Percentiles rank a stretch among this genome's conserved stretches.
Conservation (phyloP, 2,888 invertebrate species). For the Drosophila rubida region DNA sequence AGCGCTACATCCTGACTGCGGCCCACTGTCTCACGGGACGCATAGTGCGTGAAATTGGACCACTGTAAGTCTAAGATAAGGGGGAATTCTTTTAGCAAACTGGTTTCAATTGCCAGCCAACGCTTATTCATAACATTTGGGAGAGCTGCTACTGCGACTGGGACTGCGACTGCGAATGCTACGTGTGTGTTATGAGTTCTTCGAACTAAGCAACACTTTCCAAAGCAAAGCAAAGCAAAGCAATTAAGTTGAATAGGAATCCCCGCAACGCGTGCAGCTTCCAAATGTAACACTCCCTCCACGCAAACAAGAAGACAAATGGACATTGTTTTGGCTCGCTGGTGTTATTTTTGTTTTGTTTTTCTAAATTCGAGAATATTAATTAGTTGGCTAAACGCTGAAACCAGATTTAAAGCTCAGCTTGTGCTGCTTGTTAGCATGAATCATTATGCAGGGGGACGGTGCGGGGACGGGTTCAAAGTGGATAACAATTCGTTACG, state of each 20-base stretch:
- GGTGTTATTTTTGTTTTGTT: constrained; percentile 16
- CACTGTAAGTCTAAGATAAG: constrained; percentile 85
- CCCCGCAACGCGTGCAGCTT: constrained; percentile 39
- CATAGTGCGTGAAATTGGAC: constrained; percentile 86
- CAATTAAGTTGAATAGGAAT: constrained; percentile 52
- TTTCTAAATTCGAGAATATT: constrained; percentile 49
- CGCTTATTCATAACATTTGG: constrained; percentile 31
- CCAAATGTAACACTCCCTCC: constrained; percentile 12
- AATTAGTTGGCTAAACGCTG: constrained; percentile 56
- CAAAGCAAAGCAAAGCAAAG: constrained; percentile 7
- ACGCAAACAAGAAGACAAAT: neutral
- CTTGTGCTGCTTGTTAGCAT: constrained; percentile 44
- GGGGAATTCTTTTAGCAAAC: neutral
- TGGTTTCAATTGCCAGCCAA: neutral
- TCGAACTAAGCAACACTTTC: constrained; percentile 48
- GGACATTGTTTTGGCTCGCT: constrained; percentile 10
- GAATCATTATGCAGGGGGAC: constrained; percentile 48
- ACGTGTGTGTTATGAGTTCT: constrained; percentile 29
- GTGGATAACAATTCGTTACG: constrained; percentile 59
- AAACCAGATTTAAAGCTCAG: constrained; percentile 57
- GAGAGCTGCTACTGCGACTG: constrained; percentile 7
- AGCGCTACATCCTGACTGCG: constrained; percentile 87
- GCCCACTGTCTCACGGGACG: constrained; percentile 87
- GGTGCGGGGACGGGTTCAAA: constrained; percentile 35
- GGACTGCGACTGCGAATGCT: no score